phyloP scores from a whole-genome alignment of 2,888 invertebrate genomes.

The Platycheirus albimanus region DNA sequence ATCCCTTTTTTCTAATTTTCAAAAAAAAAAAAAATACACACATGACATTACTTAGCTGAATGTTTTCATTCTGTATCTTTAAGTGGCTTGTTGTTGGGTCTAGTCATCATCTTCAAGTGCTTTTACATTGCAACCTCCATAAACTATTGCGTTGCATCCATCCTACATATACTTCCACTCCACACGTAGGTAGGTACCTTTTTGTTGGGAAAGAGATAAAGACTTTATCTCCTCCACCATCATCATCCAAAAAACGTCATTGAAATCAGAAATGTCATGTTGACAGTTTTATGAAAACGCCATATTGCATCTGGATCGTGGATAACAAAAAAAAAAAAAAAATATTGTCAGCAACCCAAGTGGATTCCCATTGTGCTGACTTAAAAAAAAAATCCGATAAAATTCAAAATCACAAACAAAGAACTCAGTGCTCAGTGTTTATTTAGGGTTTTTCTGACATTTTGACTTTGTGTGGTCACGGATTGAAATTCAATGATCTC shows the following conservation, averaged over 20 bases:
- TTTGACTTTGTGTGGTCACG: slow-evolving; percentile 26
- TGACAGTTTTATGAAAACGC: slow-evolving; percentile 53
- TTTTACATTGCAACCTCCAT: background rate
- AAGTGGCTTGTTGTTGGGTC: background rate
- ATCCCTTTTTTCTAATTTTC: background rate
- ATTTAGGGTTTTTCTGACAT: background rate
- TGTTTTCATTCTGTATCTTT: slow-evolving; percentile 13
- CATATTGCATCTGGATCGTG: slow-evolving; percentile 30
- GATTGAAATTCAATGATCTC: slow-evolving; percentile 6
- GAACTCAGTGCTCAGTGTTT: slow-evolving; percentile 2
- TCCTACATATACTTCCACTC: background rate
- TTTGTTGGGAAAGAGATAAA: background rate
- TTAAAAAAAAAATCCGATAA: slow-evolving; percentile 49
- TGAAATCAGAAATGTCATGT: slow-evolving; percentile 36
- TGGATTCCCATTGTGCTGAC: slow-evolving; percentile 39
- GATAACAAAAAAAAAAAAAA: slow-evolving; percentile 35
- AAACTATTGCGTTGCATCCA: slow-evolving; percentile 1
- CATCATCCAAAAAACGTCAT: background rate
- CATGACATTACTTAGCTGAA: background rate
- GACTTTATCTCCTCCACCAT: background rate
- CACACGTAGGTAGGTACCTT: too few relatives aligned
- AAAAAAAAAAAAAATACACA: too few relatives aligned
- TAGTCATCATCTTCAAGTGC: slow-evolving; percentile 5
- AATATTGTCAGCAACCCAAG: slow-evolving; percentile 14
- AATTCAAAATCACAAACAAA: background rate